Percentiles rank a stretch among this genome's conserved stretches.
Conservation (phyloP, 2,797 vertebrate genomes). For the Lepidocolaptes lacrymiger region DNA sequence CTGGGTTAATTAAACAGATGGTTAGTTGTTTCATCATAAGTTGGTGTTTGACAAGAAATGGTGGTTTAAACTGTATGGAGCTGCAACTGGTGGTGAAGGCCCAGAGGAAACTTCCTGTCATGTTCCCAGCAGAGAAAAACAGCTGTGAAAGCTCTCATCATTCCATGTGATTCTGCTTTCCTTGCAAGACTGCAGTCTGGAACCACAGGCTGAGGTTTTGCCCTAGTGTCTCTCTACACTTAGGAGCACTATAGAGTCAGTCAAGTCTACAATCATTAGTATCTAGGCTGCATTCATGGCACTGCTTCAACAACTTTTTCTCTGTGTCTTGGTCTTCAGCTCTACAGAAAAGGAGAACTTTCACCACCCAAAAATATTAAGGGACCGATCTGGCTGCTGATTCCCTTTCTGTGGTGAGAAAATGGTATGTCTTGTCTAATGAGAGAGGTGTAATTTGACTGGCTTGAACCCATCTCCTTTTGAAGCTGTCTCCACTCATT, state of each 20-base stretch:
- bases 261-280: not conserved
- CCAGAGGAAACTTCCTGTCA: not conserved
- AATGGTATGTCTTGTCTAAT: not conserved
- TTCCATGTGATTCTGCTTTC: not conserved
- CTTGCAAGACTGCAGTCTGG: not conserved
- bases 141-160: not conserved
- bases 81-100: not conserved
- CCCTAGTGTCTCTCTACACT: not conserved
- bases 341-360: not conserved
- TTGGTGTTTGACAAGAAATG: not conserved
- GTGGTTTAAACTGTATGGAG: not conserved
- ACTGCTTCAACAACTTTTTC: not conserved
- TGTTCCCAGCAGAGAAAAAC: not conserved
- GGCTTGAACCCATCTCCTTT: not conserved
- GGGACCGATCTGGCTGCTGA: not conserved
- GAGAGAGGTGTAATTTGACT: not conserved
- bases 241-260: not conserved
- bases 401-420: not conserved
- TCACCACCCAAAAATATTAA: not conserved
- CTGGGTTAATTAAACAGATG: not conserved
- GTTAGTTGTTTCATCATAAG: not conserved
- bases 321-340: not conserved
- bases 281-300: not conserved
- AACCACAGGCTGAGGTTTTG: not conserved
- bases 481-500: not conserved